A percentile compares a stretch with the other conserved stretches of the same genome.
Conservation (phyloP, 2,888 invertebrate species). For the Lacanobia wlatinum region DNA sequence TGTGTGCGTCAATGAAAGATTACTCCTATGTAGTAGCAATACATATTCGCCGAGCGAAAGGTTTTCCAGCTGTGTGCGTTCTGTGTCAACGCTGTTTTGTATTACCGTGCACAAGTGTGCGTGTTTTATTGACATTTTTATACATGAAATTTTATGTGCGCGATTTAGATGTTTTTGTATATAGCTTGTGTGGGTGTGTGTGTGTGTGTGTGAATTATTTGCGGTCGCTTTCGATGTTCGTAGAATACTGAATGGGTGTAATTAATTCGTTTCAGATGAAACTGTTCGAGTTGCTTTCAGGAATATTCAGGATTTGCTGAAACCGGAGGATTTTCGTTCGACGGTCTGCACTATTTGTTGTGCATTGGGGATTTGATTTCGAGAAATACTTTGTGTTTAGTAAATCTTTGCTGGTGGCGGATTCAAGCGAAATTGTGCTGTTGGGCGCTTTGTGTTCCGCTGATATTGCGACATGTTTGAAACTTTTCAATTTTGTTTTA, state of each 20-base stretch:
- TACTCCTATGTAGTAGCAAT: constrained; percentile 83
- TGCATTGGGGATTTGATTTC: constrained; percentile 37
- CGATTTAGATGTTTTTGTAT: constrained; percentile 83
- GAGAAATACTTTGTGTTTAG: constrained; percentile 33
- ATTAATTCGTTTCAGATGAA: constrained; percentile 86
- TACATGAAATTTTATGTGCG: constrained; percentile 88
- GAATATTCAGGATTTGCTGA: constrained; percentile 62
- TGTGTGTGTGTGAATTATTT: constrained; percentile 82
- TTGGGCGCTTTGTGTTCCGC: not conserved
- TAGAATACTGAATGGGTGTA: constrained; percentile 85
- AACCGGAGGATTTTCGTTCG: constrained; percentile 46
- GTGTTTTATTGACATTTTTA: constrained; percentile 89
- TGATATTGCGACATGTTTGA: constrained; percentile 1
- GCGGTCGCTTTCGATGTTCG: constrained; percentile 83
- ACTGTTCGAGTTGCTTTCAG: constrained; percentile 69
- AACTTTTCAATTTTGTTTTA: constrained; percentile 49
- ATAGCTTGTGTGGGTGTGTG: constrained; percentile 65
- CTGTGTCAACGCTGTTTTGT: constrained; percentile 65
- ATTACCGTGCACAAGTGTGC: constrained; percentile 72
- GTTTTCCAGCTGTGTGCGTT: constrained; percentile 71
- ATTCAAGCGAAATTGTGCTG: not conserved
- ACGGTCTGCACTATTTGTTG: constrained; percentile 44
- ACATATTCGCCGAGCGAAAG: constrained; percentile 81
- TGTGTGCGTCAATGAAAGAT: constrained; percentile 84
- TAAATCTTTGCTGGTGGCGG: constrained; percentile 7